Evolutionary conservation across 2,797 vertebrate species (phyloP), one percentile per base, ranked within the genome.

Genomic region (Urocyon cinereoargenteus): DNA sequence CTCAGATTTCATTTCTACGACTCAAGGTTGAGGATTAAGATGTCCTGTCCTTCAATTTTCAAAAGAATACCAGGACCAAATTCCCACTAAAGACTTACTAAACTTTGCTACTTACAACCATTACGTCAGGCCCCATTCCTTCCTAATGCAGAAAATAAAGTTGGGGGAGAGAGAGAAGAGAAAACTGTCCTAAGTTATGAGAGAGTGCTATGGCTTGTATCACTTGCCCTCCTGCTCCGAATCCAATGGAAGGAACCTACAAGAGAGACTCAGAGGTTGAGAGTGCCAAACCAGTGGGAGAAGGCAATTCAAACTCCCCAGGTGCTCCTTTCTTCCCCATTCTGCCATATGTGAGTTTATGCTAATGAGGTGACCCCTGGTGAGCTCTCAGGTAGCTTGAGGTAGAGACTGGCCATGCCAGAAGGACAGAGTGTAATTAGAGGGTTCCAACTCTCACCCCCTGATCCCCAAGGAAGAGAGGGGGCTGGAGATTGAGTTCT

Each of bases 371-470:
- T 21, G 16, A 36, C 19, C 45, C 19, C 2, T 2, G 51, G n/a
- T 49, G 31, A 26, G 13, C 40, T 22, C 21, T n/a, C 13, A 18
- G 36, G 12, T 24, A 49, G 34, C n/a, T 51, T 40, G 9, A 24
- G 77, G 31, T 31, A 36, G 16, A 28, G 19, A 2, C 7, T 49
- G 5, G 26, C 1, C 6, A 11, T 28, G 61, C 6, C 22, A 19
- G 11, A 14, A 82, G 77, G 45, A 51, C 7, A n/a, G 77, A 34
- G 6, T 21, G 11, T 51, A 53, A 34, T 21, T 26, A 36, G 3
- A 70, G 36, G 21, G 6, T 0, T 70, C 34, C 6, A 31, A 55
- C 15, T 4, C 11, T 0, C 5, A 21, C 5, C 1, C 4, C 2
- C 12, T 49, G 36, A 66, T 18, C 53, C 22, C 61, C 14, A 28